These are phyloP conservation scores for Myotis myotis DNA, from an alignment of 2,797 vertebrate genomes.

Conservation along the genomic window DNA sequence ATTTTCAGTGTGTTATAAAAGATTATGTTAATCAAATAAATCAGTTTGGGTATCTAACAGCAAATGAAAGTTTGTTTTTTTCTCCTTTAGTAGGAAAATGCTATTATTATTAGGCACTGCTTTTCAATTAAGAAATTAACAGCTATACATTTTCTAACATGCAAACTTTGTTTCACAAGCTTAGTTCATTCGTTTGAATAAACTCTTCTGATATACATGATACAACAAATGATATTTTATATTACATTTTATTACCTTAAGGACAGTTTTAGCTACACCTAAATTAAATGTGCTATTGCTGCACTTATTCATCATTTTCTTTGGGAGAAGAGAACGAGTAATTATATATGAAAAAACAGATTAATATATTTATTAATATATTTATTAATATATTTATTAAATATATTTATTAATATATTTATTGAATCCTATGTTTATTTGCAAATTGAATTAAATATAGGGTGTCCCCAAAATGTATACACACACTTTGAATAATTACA, in stretches of 20 bases:
- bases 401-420: background rate
- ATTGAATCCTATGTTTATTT: background rate
- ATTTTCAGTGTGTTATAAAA: slow-evolving; percentile 70
- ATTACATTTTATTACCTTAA: slow-evolving; percentile 48
- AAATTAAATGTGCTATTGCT: background rate
- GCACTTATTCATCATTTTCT: slow-evolving; percentile 41
- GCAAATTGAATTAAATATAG: slow-evolving; percentile 37
- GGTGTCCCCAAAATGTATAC: no score
- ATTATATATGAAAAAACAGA: slow-evolving; percentile 20
- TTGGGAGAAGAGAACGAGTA: slow-evolving; percentile 26
- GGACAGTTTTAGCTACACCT: slow-evolving; percentile 12
- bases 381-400: background rate
- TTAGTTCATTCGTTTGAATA: slow-evolving; percentile 60
- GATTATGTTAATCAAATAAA: slow-evolving; percentile 76
- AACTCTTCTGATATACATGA: slow-evolving; percentile 43
- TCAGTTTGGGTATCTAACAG: slow-evolving; percentile 66
- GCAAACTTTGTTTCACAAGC: slow-evolving; percentile 52
- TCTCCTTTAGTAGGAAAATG: slow-evolving; percentile 43
- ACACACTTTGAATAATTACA: no score
- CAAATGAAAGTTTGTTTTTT: slow-evolving; percentile 62
- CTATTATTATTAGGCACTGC: slow-evolving; percentile 38
- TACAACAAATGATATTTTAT: slow-evolving; percentile 22
- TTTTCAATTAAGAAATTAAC: slow-evolving; percentile 56
- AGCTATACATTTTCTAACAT: slow-evolving; percentile 44
- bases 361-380: background rate